These are phyloP conservation scores for Hirudinaria manillensis DNA, from an alignment of 2,888 invertebrate species.

Conservation along the genomic window DNA sequence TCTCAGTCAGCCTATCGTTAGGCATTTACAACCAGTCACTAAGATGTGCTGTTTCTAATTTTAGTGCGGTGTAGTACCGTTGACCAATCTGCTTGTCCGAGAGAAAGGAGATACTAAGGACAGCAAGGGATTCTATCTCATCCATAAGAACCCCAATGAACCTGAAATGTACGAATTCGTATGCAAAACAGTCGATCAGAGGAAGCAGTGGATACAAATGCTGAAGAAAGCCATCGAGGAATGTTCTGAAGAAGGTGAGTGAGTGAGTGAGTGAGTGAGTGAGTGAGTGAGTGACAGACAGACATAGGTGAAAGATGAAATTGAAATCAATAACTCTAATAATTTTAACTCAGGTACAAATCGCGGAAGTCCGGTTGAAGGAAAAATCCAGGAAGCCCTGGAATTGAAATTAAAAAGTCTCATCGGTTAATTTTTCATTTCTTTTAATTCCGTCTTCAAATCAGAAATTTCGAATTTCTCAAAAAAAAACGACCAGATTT, in stretches of 20 bases:
- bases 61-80: conserved; percentile 82
- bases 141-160: conserved; percentile 79
- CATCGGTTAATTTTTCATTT: neutral
- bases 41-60: no score
- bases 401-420: neutral
- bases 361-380: neutral
- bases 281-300: conserved; percentile 41
- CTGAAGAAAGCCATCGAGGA: conserved; percentile 75
- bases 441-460: no score
- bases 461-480: no score
- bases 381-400: neutral
- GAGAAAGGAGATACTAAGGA: conserved; percentile 84
- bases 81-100: conserved; percentile 81
- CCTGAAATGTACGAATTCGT: conserved; percentile 95
- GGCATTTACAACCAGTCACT: no score
- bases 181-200: conserved; percentile 77
- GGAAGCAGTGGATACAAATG: conserved; percentile 80
- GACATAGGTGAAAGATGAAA: neutral
- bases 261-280: conserved; percentile 4
- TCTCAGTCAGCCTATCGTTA: no score
- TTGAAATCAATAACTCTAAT: neutral
- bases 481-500: no score
- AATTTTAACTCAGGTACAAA: neutral
- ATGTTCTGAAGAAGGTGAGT: conserved; percentile 28
- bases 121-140: conserved; percentile 80